phyloP scores from a whole-genome alignment of 2,888 invertebrate species.

The Andrena minutula region DNA sequence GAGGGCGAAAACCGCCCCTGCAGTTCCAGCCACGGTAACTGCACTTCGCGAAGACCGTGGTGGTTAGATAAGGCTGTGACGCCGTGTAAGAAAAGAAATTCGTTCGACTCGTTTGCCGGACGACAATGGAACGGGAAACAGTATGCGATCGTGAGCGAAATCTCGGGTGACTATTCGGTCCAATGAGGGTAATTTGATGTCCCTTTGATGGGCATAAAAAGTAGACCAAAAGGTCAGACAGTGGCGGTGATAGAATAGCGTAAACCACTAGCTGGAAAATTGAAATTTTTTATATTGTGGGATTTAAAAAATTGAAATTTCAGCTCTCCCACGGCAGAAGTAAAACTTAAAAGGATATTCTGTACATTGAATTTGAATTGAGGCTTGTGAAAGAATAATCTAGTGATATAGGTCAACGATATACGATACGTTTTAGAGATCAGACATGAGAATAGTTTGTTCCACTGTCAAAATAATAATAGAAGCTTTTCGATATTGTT shows the following conservation, averaged over 20 bases:
- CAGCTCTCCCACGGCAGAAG: neutral
- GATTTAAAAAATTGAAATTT: neutral
- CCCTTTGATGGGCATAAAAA: neutral
- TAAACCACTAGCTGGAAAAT: too few relatives aligned
- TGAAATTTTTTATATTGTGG: neutral
- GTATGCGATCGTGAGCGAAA: neutral
- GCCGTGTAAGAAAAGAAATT: conserved; percentile 29
- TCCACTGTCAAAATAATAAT: conserved; percentile 39
- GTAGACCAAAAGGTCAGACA: neutral
- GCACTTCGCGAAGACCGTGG: conserved; percentile 58
- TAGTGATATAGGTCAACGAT: neutral
- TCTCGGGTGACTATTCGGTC: neutral
- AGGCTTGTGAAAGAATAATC: neutral
- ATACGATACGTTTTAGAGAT: neutral
- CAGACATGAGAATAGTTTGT: neutral
- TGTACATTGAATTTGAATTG: neutral
- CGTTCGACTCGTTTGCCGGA: conserved; percentile 34
- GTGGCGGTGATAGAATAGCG: too few relatives aligned
- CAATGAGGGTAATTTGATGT: neutral
- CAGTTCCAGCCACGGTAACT: conserved; percentile 63
- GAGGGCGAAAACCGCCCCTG: conserved; percentile 50
- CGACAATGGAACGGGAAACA: conserved; percentile 31
- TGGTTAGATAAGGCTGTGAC: conserved; percentile 60
- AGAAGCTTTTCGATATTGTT: conserved; percentile 48
- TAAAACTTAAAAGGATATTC: neutral